A percentile compares a stretch with the other conserved stretches of the same genome.
Evolutionary conservation across 2,888 invertebrate species (phyloP).

Genomic region (Drosophila nr. medialis): DNA sequence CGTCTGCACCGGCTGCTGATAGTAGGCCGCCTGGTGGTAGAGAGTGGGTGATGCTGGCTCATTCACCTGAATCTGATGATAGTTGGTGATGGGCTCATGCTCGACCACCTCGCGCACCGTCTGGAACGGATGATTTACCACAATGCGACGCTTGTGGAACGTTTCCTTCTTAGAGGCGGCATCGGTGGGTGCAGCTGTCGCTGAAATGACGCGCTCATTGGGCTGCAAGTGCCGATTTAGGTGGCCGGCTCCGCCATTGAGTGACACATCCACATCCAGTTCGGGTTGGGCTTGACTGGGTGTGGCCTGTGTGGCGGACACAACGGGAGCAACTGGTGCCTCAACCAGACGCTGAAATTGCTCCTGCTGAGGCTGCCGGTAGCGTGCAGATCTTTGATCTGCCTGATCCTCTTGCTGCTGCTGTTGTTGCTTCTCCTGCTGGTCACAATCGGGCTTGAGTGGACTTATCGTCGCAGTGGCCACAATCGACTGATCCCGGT

Average conservation of each 20-base stretch:
- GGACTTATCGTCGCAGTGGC: conserved; percentile 75
- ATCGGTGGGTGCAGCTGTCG: conserved; percentile 86
- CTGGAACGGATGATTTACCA: conserved; percentile 87
- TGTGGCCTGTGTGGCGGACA: conserved; percentile 55
- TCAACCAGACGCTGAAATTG: conserved; percentile 86
- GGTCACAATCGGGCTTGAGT: conserved; percentile 64
- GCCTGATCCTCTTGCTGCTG: conserved; percentile 12
- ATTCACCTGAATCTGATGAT: conserved; percentile 86
- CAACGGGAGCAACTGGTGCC: conserved; percentile 53
- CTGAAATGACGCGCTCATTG: conserved; percentile 86
- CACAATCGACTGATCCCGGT: conserved; percentile 61
- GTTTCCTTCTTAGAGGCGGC: conserved; percentile 86
- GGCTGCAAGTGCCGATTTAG: conserved; percentile 80
- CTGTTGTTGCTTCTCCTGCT: conserved; percentile 30
- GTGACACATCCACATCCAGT: conserved; percentile 77
- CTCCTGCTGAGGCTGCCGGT: conserved; percentile 73
- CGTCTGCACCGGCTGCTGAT: conserved; percentile 69
- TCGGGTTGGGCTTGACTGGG: conserved; percentile 42
- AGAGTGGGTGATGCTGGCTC: conserved; percentile 85
- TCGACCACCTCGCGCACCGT: conserved; percentile 87
- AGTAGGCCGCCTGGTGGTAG: conserved; percentile 76
- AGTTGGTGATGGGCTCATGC: conserved; percentile 87
- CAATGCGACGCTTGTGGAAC: conserved; percentile 87
- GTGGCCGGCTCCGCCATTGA: conserved; percentile 83
- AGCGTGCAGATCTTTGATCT: conserved; percentile 32